Evolutionary conservation across 2,797 vertebrate genomes (phyloP).

Genomic region (Chloroceryle amazona): DNA sequence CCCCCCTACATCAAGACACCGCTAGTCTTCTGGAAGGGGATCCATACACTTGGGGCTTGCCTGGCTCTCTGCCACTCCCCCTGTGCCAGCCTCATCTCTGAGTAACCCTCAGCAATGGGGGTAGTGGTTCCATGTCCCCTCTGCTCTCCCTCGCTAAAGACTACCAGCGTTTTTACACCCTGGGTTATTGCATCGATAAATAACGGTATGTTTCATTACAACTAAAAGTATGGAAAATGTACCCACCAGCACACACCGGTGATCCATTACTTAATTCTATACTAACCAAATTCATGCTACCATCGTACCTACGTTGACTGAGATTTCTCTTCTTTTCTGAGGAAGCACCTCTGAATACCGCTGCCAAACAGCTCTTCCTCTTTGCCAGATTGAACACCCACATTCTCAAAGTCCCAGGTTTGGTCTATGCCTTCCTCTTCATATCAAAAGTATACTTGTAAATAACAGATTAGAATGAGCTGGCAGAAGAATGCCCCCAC

Average conservation of each 20-base stretch:
- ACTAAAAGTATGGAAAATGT: background rate
- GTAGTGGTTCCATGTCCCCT: background rate
- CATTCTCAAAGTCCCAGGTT: background rate
- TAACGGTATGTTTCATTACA: fast-evolving
- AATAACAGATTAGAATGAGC: background rate
- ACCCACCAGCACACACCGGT: background rate
- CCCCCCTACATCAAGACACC: background rate
- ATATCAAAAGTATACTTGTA: background rate
- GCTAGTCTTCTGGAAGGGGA: background rate
- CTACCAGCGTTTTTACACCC: background rate
- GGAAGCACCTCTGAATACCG: background rate
- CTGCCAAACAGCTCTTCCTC: background rate
- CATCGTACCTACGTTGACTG: background rate
- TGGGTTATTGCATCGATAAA: background rate
- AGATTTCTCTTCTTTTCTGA: background rate
- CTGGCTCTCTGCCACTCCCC: background rate
- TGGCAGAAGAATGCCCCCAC: background rate
- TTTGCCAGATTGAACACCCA: background rate
- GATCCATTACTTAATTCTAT: background rate
- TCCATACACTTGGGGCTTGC: background rate
- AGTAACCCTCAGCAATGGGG: background rate
- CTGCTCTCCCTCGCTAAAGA: background rate
- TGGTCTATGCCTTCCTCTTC: background rate
- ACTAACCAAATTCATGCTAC: background rate
- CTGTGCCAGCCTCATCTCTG: background rate